phyloP scores from a whole-genome alignment of 2,888 invertebrate species.

The Entomobrya proxima region DNA sequence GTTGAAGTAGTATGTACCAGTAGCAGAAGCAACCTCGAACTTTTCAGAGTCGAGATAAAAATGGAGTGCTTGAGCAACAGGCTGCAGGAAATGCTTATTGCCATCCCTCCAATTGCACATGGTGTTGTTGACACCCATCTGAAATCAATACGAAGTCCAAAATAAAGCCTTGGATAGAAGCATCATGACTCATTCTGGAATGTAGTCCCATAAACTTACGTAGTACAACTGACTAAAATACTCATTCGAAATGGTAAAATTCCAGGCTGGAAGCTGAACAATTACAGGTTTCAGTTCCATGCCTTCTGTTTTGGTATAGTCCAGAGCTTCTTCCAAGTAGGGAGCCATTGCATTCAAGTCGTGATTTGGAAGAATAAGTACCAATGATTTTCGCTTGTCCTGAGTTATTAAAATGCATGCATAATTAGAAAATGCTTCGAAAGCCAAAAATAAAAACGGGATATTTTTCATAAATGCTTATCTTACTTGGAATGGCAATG shows the following conservation, averaged over 20 bases:
- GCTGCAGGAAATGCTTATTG: conserved; percentile 67
- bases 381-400: conserved; percentile 71
- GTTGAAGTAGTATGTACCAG: conserved; percentile 52
- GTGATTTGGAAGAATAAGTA: conserved; percentile 70
- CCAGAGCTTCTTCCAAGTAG: conserved; percentile 68
- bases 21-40: conserved; percentile 71
- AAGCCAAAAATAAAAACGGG: not conserved
- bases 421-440: not conserved
- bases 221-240: conserved; percentile 72
- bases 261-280: conserved; percentile 70
- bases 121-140: conserved; percentile 73
- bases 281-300: conserved; percentile 65
- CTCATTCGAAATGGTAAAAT: conserved; percentile 72
- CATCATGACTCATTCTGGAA: not conserved
- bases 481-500: conserved; percentile 70
- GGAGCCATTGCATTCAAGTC: conserved; percentile 65
- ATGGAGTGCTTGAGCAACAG: conserved; percentile 69
- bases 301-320: conserved; percentile 64
- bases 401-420: conserved; percentile 19
- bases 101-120: conserved; percentile 71
- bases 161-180: conserved; percentile 11
- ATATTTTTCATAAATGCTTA: not conserved
- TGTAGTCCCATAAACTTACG: conserved; percentile 35
- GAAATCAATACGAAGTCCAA: not conserved
- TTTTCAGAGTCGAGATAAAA: conserved; percentile 66